Base-by-base conservation (phyloP, 2,888 invertebrate genomes). In the Oxytorus armatus region DNA sequence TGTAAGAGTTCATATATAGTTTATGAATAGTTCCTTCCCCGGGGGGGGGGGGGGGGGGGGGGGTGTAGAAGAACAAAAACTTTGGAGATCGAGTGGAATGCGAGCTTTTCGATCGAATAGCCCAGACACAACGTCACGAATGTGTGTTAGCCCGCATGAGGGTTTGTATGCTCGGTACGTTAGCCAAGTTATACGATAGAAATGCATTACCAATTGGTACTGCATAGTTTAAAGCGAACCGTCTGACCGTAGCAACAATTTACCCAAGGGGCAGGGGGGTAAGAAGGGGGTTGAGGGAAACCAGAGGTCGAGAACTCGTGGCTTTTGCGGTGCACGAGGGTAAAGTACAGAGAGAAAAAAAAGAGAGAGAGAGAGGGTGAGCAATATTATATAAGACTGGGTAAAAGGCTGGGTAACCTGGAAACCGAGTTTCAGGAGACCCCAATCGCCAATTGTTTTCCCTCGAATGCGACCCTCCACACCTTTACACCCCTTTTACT, bases 351-450 rank as follows among this genome's bases (percentile, higher is more conserved):
- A 1, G 39, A 10, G 39, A 7, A 10, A 57, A 21, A 11, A 11
- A 39, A 16, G 10, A 42, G 18, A 21, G n/a, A n/a, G n/a, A n/a
- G n/a, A n/a, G n/a, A n/a, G n/a, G n/a, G n/a, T n/a, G n/a, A n/a
- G n/a, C n/a, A 49, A 25, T 23, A 44, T 25, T 11, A n/a, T 14
- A n/a, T n/a, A 36, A 3, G 16, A 16, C 3, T 29, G 29, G 16
- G 11, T 14, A 10, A 61, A 5, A 33, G 25, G 25, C 3, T 14
- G 14, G 23, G 42, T 79, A 79, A 83, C 77, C 77, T 55, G 74
- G 63, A 72, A 77, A 83, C 79, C 81, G 77, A 77, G 69, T 83
- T 81, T 77, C 57, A 25, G 21, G 2, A 57, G 51, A 61, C 65
- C 47, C 51, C 59, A 68, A 61, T 75, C 68, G 59, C 39, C 68